phyloP scores from a whole-genome alignment of 2,113 vertebrate species.

The Solenodon paradoxus region DNA sequence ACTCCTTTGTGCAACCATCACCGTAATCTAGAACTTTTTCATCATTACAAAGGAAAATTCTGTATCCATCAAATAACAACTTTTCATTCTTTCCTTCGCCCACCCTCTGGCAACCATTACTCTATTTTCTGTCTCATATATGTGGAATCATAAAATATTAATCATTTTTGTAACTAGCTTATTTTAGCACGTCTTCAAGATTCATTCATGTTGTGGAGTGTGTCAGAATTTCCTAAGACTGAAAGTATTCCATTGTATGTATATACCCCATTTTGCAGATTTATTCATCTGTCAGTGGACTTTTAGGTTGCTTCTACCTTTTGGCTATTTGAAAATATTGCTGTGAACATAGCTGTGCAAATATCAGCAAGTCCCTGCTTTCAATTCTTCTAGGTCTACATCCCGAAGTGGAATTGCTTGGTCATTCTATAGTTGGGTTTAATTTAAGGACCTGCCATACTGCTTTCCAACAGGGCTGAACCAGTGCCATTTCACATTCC shows the following conservation, averaged over 20 bases:
- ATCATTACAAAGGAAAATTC: background rate
- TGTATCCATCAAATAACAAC: accelerated
- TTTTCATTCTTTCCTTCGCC: background rate
- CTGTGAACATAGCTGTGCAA: background rate
- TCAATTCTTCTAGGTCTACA: background rate
- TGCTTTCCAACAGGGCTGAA: no score
- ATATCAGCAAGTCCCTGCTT: background rate
- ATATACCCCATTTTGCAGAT: background rate
- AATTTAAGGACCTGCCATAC: background rate
- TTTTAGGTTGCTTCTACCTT: background rate
- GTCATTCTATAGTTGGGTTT: background rate
- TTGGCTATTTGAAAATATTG: background rate
- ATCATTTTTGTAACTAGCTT: background rate
- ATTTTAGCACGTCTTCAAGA: background rate
- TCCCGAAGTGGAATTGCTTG: background rate
- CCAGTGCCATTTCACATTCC: background rate
- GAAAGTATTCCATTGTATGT: background rate
- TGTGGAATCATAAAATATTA: background rate
- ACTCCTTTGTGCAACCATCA: background rate
- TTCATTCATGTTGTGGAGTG: background rate
- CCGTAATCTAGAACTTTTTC: background rate
- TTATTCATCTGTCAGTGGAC: no score
- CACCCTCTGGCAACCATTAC: background rate
- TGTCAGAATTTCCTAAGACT: background rate
- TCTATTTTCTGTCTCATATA: background rate